Conservation (phyloP, 2,797 vertebrate genomes). For the Lagorchestes hirsutus region DNA sequence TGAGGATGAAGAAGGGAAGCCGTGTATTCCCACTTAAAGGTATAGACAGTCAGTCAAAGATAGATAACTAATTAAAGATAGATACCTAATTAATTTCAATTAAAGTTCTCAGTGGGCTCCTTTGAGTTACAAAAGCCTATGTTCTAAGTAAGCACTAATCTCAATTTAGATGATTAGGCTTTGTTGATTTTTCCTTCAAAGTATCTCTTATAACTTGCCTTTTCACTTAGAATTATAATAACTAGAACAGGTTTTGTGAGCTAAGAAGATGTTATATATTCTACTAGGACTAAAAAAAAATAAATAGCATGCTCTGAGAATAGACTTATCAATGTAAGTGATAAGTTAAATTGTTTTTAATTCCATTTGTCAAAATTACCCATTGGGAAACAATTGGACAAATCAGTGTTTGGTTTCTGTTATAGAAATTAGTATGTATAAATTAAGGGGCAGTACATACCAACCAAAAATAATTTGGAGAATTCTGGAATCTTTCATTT, state of each 20-base stretch:
- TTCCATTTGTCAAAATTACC: conserved; percentile 18
- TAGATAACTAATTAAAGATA: not conserved
- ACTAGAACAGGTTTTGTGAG: conserved; percentile 26
- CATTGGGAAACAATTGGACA: not conserved
- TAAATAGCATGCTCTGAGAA: not conserved
- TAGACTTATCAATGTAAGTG: conserved; percentile 2
- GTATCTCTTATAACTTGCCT: not conserved
- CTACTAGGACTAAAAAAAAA: not conserved
- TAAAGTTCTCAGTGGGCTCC: not conserved
- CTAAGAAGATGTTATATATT: conserved; percentile 37
- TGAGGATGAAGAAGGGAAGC: not conserved
- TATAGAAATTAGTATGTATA: conserved; percentile 13
- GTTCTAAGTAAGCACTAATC: not conserved
- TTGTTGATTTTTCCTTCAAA: not conserved
- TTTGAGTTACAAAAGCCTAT: not conserved
- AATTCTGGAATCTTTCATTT: not conserved
- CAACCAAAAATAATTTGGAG: not conserved
- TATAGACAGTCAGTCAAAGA: not conserved
- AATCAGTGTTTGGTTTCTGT: not conserved
- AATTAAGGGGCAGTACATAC: not conserved
- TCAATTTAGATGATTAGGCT: not conserved
- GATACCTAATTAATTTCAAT: not conserved
- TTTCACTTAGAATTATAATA: conserved; percentile 38
- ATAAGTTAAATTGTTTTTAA: conserved; percentile 2
- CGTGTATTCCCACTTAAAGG: not conserved